Base-by-base conservation (phyloP, 1,140 invertebrate genomes). In the Ceratina japonica region DNA sequence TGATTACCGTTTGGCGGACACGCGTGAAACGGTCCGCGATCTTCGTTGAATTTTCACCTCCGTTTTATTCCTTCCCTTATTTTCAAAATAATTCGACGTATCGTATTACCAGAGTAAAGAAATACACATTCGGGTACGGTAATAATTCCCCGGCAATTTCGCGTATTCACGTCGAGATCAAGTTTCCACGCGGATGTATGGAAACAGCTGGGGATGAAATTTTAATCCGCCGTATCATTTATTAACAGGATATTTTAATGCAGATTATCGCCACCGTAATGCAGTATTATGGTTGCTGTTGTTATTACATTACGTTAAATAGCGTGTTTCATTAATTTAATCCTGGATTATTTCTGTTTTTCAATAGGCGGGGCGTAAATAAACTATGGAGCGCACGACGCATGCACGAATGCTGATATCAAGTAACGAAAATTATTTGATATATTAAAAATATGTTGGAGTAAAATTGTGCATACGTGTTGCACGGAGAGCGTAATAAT, bases 171-270 rank as follows among this genome's bases (percentile, higher is more conserved):
- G 22, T 12, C n/a, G 2, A 5, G 18, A 75, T 68, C 22, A 10
- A 27, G 49, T 56, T 65, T 75, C 49, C 10, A 51, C 22, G 44
- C 10, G 44, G 7, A 52, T 49, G 72, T 78, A 66, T 54, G 5
- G 20, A 15, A n/a, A 7, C 20, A 44, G 5, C 13, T 49, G 71
- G 37, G n/a, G 68, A 75, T 70, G 65, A 56, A 58, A 78, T 61
- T 78, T 72, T 72, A 63, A 78, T 72, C 59, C 68, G 20, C 12
- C n/a, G n/a, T 15, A 27, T 44, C 63, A 78, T 78, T 63, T 64
- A 78, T 78, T 72, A 72, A 54, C 51, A 63, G 61, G 68, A 72
- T 72, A 78, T 72, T 78, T 64, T 56, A 72, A 78, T 22, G 69
- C 31, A 49, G 69, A 78, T 78, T 78, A 72, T 22, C 59, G 10